These are phyloP conservation scores for Virgularia gustaviana DNA, from an alignment of 92 coral and sea anemone species.

Conservation along the genomic window DNA sequence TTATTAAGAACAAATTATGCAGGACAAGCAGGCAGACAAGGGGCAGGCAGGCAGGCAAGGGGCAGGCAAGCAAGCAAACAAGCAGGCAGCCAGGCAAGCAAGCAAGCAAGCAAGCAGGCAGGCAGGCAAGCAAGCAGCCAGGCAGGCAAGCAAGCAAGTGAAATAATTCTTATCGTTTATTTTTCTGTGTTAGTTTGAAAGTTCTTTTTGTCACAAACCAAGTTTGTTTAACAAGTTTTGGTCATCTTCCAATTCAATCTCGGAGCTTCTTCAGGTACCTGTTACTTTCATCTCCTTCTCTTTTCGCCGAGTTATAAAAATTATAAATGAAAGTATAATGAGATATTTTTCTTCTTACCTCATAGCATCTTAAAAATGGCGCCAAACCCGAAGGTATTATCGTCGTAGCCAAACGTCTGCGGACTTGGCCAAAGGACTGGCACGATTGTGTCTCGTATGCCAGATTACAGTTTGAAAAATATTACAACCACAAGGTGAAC, in stretches of 20 bases:
- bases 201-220: conserved; percentile 72
- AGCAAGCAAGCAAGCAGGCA: too few relatives aligned
- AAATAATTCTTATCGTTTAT: background rate
- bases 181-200: conserved; percentile 71
- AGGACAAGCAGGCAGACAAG: background rate
- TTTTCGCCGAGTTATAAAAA: background rate
- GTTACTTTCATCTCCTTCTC: too few relatives aligned
- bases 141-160: too few relatives aligned
- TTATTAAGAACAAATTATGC: too few relatives aligned
- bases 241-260: conserved; percentile 57
- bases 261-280: conserved; percentile 65
- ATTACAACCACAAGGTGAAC: conserved; percentile 83
- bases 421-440: conserved; percentile 70
- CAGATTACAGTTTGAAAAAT: conserved; percentile 84
- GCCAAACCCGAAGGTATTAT: conserved; percentile 69
- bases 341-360: background rate
- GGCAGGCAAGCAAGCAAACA: too few relatives aligned
- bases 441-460: conserved; percentile 72
- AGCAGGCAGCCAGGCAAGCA: too few relatives aligned
- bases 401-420: conserved; percentile 60
- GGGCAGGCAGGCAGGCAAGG: too few relatives aligned
- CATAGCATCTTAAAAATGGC: conserved; percentile 63
- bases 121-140: too few relatives aligned
- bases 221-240: conserved; percentile 74
- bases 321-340: background rate